Percentiles rank a stretch among this genome's conserved stretches.
Evolutionary conservation across 2,113 vertebrate genomes (phyloP).

Genomic region (Oceanites oceanicus): DNA sequence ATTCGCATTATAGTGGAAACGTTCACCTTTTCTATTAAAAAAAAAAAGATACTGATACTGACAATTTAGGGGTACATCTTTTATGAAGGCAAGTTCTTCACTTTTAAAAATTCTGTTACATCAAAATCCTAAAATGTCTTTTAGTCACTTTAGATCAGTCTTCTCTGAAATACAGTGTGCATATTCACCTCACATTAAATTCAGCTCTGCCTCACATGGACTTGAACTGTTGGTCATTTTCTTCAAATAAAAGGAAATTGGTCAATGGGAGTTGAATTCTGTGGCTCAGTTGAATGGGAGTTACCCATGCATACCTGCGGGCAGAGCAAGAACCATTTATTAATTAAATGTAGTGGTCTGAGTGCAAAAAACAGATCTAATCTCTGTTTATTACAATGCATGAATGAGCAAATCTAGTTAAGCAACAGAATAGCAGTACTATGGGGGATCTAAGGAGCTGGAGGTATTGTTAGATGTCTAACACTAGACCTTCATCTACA

Average conservation of each 20-base stretch:
- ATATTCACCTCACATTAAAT: not conserved
- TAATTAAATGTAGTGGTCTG: slow-evolving; percentile 27
- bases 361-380: not conserved
- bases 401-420: not conserved
- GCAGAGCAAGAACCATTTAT: not conserved
- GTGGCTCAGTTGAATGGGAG: not conserved
- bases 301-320: not conserved
- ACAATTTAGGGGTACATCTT: not conserved
- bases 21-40: not conserved
- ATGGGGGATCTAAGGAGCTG: not conserved
- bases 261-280: not conserved
- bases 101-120: not conserved
- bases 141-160: not conserved
- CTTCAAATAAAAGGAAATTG: not conserved
- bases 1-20: not conserved
- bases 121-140: not conserved
- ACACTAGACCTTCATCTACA: not conserved
- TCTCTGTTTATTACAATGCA: not conserved
- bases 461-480: not conserved
- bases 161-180: not conserved
- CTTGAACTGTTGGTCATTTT: not conserved
- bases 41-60: not conserved
- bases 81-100: not conserved
- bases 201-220: not conserved
- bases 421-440: not conserved